Base-by-base conservation (phyloP, 92 coral and sea anemone genomes). In the Palythoa caribaeorum region DNA sequence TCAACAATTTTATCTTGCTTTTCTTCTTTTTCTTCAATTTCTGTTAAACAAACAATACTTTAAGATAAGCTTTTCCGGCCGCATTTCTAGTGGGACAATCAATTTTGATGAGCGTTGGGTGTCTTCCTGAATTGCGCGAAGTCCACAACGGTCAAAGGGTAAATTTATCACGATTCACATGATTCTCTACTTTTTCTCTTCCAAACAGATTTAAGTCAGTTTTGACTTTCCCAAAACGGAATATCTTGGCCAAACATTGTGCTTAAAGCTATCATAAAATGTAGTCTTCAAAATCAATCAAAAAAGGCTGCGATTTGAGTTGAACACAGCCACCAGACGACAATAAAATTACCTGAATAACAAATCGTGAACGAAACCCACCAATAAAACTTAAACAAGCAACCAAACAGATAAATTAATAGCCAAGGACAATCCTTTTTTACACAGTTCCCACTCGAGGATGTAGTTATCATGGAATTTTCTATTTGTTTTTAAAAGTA, bases 1-100 rank as follows among this genome's bases (percentile, higher is more conserved):
- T 92, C 86, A n/a, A 19, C 78, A 80, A 37, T 73, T 78, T 84
- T 92, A 85, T 88, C 92, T 84, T 88, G 91, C 48, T 81, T 77
- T 76, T 94, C 93, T n/a, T 87, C 93, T 36, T 83, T 87, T 36
- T 89, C 94, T 28, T 84, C 88, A 28, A 55, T 47, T 78, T 94
- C 98, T 94, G 88, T 88, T n/a, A 85, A 51, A 63, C 84, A 63
- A 83, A 74, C 71, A n/a, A 47, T 36, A 69, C 62, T 38, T 40
- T 38, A 59, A 38, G 83, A 80, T 86, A 53, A 88, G 83, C 69
- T 44, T 79, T 78, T 78, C 76, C 81, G 86, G 76, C 80, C 80
- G 19, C 83, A 54, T 71, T 71, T 72, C 78, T 38, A 19, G 69
- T 60, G 69, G 84, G 28, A 81, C 63, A 68, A 81, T 81, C 40